These are phyloP conservation scores for Drosophila hydei DNA, from an alignment of 1,140 invertebrate species.

Conservation along the genomic window DNA sequence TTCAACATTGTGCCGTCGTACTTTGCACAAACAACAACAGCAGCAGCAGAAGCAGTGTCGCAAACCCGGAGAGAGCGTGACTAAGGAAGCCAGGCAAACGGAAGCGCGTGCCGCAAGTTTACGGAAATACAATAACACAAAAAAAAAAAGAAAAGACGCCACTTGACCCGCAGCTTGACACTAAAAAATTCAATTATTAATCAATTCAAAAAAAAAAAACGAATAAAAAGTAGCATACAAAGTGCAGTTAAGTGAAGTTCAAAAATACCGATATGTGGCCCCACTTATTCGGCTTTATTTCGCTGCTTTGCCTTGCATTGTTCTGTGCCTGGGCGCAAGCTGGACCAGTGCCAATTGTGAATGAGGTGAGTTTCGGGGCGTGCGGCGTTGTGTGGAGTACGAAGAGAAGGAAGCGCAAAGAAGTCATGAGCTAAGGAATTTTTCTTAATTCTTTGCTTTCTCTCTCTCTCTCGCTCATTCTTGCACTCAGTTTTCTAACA, in stretches of 20 bases:
- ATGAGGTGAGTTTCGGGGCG: slow-evolving; percentile 71
- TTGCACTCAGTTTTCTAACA: slow-evolving; percentile 16
- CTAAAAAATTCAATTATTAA: slow-evolving; percentile 29
- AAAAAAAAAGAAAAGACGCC: slow-evolving; percentile 40
- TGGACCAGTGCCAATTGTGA: slow-evolving; percentile 83
- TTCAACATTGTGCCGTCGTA: slow-evolving; percentile 61
- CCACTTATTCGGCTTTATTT: slow-evolving; percentile 70
- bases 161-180: slow-evolving; percentile 23
- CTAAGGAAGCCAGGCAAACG: slow-evolving; percentile 34
- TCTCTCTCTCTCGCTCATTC: neutral
- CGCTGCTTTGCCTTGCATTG: slow-evolving; percentile 62
- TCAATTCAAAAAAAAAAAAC: slow-evolving; percentile 17
- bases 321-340: slow-evolving; percentile 64
- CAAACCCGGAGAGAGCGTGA: slow-evolving; percentile 34
- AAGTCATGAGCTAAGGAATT: slow-evolving; percentile 41
- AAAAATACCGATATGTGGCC: slow-evolving; percentile 64
- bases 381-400: slow-evolving; percentile 6
- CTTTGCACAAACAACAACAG: slow-evolving; percentile 61
- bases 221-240: slow-evolving; percentile 21
- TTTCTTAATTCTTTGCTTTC: neutral
- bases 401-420: slow-evolving; percentile 31
- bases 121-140: slow-evolving; percentile 70
- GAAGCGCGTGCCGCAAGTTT: slow-evolving; percentile 79
- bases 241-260: slow-evolving; percentile 31
- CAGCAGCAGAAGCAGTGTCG: slow-evolving; percentile 20